phyloP scores from a whole-genome alignment of 2,888 invertebrate species.

The Euplexia lucipara region DNA sequence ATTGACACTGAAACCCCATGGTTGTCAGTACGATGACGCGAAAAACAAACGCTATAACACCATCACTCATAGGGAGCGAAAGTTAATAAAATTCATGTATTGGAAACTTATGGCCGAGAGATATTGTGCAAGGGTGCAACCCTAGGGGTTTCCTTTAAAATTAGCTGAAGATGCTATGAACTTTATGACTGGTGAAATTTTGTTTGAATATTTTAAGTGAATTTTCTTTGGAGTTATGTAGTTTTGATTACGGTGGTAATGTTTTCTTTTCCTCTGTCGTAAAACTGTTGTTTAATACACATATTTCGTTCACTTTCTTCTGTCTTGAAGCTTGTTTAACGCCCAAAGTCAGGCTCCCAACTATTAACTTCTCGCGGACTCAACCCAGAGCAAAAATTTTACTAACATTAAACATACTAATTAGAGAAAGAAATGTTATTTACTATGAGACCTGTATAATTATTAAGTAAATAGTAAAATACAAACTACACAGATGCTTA shows the following conservation, averaged over 20 bases:
- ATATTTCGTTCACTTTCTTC: neutral
- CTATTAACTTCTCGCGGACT: neutral
- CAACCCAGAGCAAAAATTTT: too few relatives aligned
- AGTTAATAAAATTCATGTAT: constrained; percentile 91
- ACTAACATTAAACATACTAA: too few relatives aligned
- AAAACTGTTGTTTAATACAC: neutral
- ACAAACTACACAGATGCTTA: too few relatives aligned
- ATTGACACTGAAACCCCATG: constrained; percentile 74
- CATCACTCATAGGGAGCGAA: constrained; percentile 77
- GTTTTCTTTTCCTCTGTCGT: constrained; percentile 1
- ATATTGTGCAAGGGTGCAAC: constrained; percentile 87
- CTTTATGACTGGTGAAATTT: constrained; percentile 67
- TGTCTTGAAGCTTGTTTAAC: neutral
- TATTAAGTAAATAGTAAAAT: too few relatives aligned
- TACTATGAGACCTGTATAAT: too few relatives aligned
- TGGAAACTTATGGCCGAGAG: constrained; percentile 90
- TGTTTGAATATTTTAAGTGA: constrained; percentile 64
- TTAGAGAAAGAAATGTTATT: too few relatives aligned
- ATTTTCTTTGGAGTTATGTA: constrained; percentile 48
- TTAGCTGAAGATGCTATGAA: constrained; percentile 69
- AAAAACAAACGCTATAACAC: constrained; percentile 88
- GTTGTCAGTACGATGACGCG: constrained; percentile 86
- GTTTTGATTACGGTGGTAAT: constrained; percentile 16
- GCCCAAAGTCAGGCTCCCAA: too few relatives aligned
- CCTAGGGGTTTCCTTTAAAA: constrained; percentile 78